Percentiles rank a stretch among this genome's conserved stretches.
phyloP scores from a whole-genome alignment of 2,797 vertebrate species.

The Dipus sagitta region DNA sequence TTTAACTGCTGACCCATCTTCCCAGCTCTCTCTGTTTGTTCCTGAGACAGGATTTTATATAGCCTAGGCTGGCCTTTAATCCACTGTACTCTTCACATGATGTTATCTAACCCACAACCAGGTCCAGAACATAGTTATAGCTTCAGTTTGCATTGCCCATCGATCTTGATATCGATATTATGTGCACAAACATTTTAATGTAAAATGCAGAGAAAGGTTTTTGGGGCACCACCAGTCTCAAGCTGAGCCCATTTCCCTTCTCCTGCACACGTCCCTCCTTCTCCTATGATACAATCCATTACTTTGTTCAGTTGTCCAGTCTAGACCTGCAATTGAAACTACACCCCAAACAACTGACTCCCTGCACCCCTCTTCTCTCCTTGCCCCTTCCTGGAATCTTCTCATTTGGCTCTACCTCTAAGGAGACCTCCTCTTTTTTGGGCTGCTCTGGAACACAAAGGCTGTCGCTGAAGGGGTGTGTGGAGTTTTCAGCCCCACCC shows the following conservation, averaged over 20 bases:
- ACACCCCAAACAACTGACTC: slow-evolving; percentile 57
- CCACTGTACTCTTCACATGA: slow-evolving; percentile 1
- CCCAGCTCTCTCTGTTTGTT: background rate
- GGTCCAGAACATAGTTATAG: background rate
- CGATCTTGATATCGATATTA: slow-evolving; percentile 36
- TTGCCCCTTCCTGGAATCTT: background rate
- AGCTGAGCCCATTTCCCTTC: background rate
- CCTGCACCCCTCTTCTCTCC: background rate
- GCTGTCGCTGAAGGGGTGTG: slow-evolving; percentile 18
- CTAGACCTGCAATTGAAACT: slow-evolving; percentile 60
- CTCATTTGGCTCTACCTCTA: slow-evolving; percentile 24
- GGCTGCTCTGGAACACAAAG: background rate
- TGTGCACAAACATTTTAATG: background rate
- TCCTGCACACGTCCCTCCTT: background rate
- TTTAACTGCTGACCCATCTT: too few species aligned
- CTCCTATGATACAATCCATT: background rate
- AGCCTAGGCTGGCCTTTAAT: background rate
- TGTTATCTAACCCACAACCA: background rate
- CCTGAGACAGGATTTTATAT: background rate
- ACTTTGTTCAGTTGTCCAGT: slow-evolving; percentile 53
- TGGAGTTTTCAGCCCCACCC: slow-evolving; percentile 73
- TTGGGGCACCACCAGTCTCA: background rate
- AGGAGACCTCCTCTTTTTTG: background rate
- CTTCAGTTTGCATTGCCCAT: background rate
- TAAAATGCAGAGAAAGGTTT: background rate